Evolutionary conservation across 2,888 invertebrate species (phyloP), one percentile per base, ranked within the genome.

Genomic region (Sericinus montela): DNA sequence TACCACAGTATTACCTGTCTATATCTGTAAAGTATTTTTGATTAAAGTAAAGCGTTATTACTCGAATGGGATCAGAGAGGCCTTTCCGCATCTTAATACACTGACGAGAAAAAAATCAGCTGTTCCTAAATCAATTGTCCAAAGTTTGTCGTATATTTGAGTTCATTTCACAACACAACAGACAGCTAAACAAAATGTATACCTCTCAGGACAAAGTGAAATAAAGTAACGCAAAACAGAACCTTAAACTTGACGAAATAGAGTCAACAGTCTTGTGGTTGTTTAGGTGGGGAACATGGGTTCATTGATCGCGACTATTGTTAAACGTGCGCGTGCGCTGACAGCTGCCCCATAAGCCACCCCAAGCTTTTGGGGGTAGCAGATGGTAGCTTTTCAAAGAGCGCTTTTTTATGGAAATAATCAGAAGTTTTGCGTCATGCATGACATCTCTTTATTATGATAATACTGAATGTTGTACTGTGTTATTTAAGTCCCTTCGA

Each of bases 221-320:
- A 5, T 19, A 19, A n/a, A 36, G 32, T 1, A 4, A 42, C 8
- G 23, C 4, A 32, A 51, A 43, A 32, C 14, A 10, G 5, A 3
- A 29, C 14, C n/a, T 8, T 45, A 36, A n/a, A 0, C 1, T 4
- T 42, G 3, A 3, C n/a, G n/a, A 45, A 32, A 32, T n/a, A 23
- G 10, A 13, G 13, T 37, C 28, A 32, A 10, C 19, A 37, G 7
- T 7, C 1, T 28, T 32, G 32, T 45, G 41, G 42, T 41, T 16
- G 50, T 34, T 51, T 46, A 62, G 62, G 64, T 60, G 65, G 72
- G 80, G 80, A 72, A 70, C 69, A 71, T 60, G 83, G 71, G 87
- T 85, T 88, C 87, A 86, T 80, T 82, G 87, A 73, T 84, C 87
- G 83, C 66, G 57, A 62, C 70, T 68, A 80, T 83, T 84, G 85